Conservation (phyloP, 2,113 vertebrate species). For the Corythaeola cristata region DNA sequence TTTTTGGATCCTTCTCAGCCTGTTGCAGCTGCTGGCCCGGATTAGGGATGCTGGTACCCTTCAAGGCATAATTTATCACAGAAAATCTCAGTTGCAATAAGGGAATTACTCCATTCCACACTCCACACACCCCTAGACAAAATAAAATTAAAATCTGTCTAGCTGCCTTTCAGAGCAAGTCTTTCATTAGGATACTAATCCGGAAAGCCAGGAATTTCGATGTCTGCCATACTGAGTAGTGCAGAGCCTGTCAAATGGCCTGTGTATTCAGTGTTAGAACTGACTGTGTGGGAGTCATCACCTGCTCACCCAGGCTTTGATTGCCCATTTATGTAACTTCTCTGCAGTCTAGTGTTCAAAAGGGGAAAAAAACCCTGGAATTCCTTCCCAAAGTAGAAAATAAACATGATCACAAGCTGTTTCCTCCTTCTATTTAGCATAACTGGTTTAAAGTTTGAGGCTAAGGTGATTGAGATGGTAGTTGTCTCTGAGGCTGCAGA, state of each 20-base stretch:
- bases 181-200: neutral
- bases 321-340: neutral
- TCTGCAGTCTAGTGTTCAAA: neutral
- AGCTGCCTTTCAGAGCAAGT: neutral
- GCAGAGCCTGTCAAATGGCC: neutral
- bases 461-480: neutral
- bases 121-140: neutral
- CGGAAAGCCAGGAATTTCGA: neutral
- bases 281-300: neutral
- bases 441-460: neutral
- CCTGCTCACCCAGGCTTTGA: neutral
- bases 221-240: neutral
- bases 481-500: neutral
- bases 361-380: accelerated
- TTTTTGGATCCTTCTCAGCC: neutral
- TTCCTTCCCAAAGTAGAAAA: neutral
- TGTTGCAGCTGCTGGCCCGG: neutral
- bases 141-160: neutral
- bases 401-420: neutral
- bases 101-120: neutral
- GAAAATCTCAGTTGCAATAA: neutral
- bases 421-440: neutral
- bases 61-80: neutral
- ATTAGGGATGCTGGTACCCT: neutral
- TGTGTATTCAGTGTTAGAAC: neutral